Evolutionary conservation across 1,140 invertebrate species (phyloP), one percentile per base, ranked within the genome.

Genomic region (Cyclina sinensis): DNA sequence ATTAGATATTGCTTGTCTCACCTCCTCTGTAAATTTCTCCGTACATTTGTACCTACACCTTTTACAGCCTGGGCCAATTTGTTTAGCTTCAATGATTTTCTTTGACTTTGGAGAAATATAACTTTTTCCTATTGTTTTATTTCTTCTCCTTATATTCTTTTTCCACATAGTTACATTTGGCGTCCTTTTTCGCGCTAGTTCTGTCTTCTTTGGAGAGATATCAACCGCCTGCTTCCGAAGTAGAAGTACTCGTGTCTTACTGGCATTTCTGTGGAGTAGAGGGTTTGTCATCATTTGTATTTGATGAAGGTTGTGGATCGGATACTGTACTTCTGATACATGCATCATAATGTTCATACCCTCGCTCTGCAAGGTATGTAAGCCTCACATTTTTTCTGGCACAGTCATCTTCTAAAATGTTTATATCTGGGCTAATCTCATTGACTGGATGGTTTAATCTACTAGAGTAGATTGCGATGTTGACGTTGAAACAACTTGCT

Each of bases 331-430:
- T n/a, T n/a, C n/a, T n/a, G n/a, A 68, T 27, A 68, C 74, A 78
- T n/a, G 43, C 74, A 78, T 78, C 74, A 27, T 78, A 78, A 32
- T 78, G 74, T n/a, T 51, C 74, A 48, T 24, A 48, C 21, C 24
- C 12, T 5, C n/a, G 74, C 37, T 51, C 43, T 48, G 74, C 74
- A 39, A 78, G n/a, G 30, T 78, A 78, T 7, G 74, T 43, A 1
- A 78, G 35, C 30, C 65, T 68, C 3, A 68, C 21, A 18, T 54
- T 18, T 12, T 54, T 18, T 54, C 51, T 18, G 21, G 51, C 21
- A 54, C 21, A 12, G 3, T n/a, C 9, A 3, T 54, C 51, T n/a
- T 7, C 21, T 12, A n/a, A 7, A 54, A 3, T 54, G 21, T 54
- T 54, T 18, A 54, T 54, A 51, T 78, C 74, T 24, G 74, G 74